phyloP scores from a whole-genome alignment of 2,888 invertebrate species.

The Anodontia alba region DNA sequence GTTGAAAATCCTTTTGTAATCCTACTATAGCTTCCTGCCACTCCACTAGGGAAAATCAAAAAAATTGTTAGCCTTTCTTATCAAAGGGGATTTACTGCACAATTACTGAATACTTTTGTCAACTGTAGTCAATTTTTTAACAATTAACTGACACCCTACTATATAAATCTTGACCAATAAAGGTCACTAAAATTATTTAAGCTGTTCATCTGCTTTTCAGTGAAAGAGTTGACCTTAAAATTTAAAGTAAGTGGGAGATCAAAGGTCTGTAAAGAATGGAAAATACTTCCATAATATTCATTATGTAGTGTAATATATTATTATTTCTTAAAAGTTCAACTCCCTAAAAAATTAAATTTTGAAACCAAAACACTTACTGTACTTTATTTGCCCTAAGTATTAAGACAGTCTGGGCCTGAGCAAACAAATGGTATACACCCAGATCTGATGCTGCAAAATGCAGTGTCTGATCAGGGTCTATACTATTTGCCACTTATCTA shows the following conservation, averaged over 20 bases:
- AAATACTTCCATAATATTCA: background rate
- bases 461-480: no score
- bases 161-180: constrained; percentile 2
- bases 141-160: constrained; percentile 16
- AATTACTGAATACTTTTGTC: constrained; percentile 17
- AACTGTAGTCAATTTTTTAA: constrained; percentile 16
- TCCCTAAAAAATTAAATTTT: background rate
- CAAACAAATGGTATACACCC: no score
- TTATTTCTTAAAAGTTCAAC: background rate
- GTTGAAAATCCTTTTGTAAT: constrained; percentile 11
- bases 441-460: no score
- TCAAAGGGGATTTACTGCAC: constrained; percentile 2
- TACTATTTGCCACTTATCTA: no score
- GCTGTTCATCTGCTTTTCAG: background rate
- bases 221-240: constrained; percentile 1
- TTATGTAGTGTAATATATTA: background rate
- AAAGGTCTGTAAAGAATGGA: background rate
- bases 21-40: constrained; percentile 4
- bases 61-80: background rate
- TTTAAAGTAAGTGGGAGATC: constrained; percentile 11
- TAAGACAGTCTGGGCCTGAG: no score
- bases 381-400: no score
- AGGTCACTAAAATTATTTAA: constrained; percentile 7
- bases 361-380: no score
- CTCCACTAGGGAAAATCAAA: background rate